Base-by-base conservation (phyloP, 2,113 vertebrate species). In the Chaetops frenatus region DNA sequence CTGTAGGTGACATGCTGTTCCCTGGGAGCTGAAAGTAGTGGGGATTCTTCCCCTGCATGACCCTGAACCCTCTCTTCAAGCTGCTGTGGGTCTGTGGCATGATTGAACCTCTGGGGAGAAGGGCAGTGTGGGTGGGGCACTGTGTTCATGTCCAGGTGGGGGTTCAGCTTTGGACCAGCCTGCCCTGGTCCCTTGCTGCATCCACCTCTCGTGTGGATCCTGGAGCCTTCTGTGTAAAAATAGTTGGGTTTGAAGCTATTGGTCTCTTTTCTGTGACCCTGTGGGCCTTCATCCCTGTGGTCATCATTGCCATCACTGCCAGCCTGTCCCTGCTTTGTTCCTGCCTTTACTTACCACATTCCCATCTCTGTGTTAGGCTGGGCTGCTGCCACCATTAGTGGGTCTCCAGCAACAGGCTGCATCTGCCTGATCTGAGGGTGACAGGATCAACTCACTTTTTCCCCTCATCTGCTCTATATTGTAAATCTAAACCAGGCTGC, bases 151-250 rank as follows among this genome's bases (percentile, higher is more conserved):
- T n/a, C 57, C 57, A 27, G 22, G 6, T 9, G 6, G 22, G 45
- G 9, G 45, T 21, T 65, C 47, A 57, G 35, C 56, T 48, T 51
- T 42, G 47, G 42, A n/a, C 35, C 47, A 47, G 16, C 40, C 38
- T 0, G 0, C 11, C 35, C 50, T 11, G 7, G 21, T 45, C 28
- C 62, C 25, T 28, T 66, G 6, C 50, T 92, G 81, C 47, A 27
- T 20, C 27, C 61, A 7, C 14, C 29, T 70, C 29, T 12, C 0
- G 0, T 4, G 7, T 24, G 17, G 44, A 22, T 66, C 74, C 61
- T 15, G 14, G 62, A 64, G 11, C 64, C 10, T 44, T 20, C 38
- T 42, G 9, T 65, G 22, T 67, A 10, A 81, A 54, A 70, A 12
- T 13, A 67, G 8, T 7, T 36, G 51, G 33, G 29, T 81, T 80